phyloP scores from a whole-genome alignment of 2,113 vertebrate species.

The Perca flavescens region DNA sequence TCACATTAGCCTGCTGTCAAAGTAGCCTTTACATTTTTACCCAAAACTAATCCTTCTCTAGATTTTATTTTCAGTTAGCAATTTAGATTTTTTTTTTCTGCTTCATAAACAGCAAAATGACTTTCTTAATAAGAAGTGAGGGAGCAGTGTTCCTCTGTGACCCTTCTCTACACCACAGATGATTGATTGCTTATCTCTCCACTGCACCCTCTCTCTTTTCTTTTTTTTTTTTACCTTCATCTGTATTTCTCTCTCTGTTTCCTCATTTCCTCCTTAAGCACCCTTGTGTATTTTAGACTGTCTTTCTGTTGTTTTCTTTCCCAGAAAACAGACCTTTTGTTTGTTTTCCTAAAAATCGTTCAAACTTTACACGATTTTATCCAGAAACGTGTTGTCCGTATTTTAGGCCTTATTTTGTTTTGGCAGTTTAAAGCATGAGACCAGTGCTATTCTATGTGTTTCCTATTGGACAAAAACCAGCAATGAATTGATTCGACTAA shows the following conservation, averaged over 20 bases:
- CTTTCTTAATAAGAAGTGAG: conserved; percentile 59
- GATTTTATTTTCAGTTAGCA: conserved; percentile 15
- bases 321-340: conserved; percentile 20
- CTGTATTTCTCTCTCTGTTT: conserved; percentile 42
- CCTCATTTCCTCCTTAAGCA: conserved; percentile 37
- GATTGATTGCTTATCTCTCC: conserved; percentile 67
- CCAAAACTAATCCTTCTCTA: not conserved
- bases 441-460: not conserved
- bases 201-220: conserved; percentile 3
- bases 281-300: conserved; percentile 32
- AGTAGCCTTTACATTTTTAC: not conserved
- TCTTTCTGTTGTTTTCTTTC: not conserved
- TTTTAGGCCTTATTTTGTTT: not conserved
- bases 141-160: conserved; percentile 41
- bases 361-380: not conserved
- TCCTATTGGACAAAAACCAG: conserved; percentile 1
- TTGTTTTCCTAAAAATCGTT: conserved; percentile 8
- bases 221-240: conserved; percentile 33
- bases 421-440: not conserved
- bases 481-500: not conserved
- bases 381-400: not conserved
- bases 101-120: conserved; percentile 54
- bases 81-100: conserved; percentile 45
- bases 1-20: not conserved
- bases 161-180: conserved; percentile 51